Evolutionary conservation across 2,888 invertebrate species (phyloP).

Genomic region (Agonopterix arenella): DNA sequence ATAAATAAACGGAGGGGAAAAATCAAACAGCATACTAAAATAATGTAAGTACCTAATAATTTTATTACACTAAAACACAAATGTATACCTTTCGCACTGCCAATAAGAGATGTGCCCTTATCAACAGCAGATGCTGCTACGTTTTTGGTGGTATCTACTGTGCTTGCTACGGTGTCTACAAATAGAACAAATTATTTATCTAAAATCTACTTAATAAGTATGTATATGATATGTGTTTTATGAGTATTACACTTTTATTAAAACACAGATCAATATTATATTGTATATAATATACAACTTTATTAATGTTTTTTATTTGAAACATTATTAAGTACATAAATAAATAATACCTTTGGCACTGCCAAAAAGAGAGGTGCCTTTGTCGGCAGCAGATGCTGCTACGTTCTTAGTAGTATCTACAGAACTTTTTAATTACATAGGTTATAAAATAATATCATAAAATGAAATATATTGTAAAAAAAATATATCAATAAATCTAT

Average conservation of each 20-base stretch:
- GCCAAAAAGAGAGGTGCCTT: slow-evolving; percentile 26
- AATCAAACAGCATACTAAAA: background rate
- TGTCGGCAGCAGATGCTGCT: slow-evolving; percentile 37
- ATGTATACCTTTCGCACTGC: slow-evolving; percentile 27
- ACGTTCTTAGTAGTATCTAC: slow-evolving; percentile 42
- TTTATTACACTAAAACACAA: no score
- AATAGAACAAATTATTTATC: slow-evolving; percentile 11
- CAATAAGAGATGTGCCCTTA: slow-evolving; percentile 29
- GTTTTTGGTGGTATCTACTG: slow-evolving; percentile 45
- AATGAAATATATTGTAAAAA: no score
- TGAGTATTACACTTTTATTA: no score
- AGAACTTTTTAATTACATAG: slow-evolving; percentile 12
- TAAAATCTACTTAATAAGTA: no score
- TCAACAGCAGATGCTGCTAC: slow-evolving; percentile 37
- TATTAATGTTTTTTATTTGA: background rate
- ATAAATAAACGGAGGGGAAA: slow-evolving; percentile 8
- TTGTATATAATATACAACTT: no score
- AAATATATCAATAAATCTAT: no score
- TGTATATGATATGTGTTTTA: no score
- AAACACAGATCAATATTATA: no score
- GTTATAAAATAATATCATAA: no score
- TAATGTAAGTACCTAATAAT: background rate
- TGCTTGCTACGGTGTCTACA: slow-evolving; percentile 46
- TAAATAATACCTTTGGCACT: slow-evolving; percentile 28
- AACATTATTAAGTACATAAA: background rate